These are phyloP conservation scores for Ectropis crepuscularia DNA, from an alignment of 2,888 invertebrate species.

Conservation along the genomic window DNA sequence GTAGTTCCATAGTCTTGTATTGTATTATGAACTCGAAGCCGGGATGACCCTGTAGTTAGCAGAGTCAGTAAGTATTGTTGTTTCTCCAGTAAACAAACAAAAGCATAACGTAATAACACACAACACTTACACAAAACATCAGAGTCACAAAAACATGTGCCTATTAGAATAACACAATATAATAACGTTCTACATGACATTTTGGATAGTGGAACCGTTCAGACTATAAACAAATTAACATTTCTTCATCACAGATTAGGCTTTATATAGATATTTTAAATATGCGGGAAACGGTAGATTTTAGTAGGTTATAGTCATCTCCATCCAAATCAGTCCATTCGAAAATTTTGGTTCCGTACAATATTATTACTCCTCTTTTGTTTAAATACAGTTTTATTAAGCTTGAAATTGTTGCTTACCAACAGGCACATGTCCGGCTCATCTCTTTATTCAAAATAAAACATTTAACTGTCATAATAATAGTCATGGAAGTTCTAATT, in stretches of 20 bases:
- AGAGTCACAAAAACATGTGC: conserved; percentile 4
- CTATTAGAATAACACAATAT: conserved; percentile 6
- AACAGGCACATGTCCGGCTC: no score
- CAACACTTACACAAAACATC: conserved; percentile 19
- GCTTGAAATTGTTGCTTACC: no score
- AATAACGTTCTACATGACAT: conserved; percentile 8
- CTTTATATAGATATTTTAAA: conserved; percentile 15
- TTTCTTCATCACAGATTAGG: background rate
- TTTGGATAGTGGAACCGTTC: background rate
- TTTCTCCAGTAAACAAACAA: no score
- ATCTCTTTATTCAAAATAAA: no score
- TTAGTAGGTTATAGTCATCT: background rate
- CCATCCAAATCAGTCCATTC: background rate
- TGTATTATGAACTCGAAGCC: no score
- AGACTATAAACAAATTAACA: background rate
- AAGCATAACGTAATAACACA: background rate
- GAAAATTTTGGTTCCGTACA: conserved; percentile 10
- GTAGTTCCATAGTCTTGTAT: no score
- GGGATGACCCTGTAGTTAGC: no score
- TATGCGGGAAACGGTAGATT: conserved; percentile 12
- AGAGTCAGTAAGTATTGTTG: no score
- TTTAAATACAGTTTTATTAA: no score
- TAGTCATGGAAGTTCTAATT: no score
- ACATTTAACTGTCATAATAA: no score
- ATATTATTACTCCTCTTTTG: background rate